Evolutionary conservation across 1,140 invertebrate species (phyloP), one percentile per base, ranked within the genome.

Genomic region (Diploscapter pachys): DNA sequence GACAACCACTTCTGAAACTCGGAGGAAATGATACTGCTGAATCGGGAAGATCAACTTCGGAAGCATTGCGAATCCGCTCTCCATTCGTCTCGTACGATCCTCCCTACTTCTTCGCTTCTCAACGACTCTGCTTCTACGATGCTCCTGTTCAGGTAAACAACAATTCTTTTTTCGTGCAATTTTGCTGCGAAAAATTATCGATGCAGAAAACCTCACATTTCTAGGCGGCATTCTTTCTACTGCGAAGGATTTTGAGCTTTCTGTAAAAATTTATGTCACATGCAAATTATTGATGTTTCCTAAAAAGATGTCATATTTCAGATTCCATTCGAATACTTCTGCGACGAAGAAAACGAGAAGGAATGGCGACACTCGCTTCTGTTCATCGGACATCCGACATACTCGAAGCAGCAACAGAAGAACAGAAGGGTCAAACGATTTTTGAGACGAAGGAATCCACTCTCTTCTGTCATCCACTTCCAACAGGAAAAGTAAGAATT

Each of bases 391-490:
- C 64, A 63, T 66, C 56, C 61, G 48, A 64, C 71, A 61, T 75
- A 59, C 69, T 74, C 75, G 9, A 63, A 53, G 6, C 76, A 75
- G 31, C 55, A 66, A 2, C 13, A 63, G 3, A 63, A 63, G 4
- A 63, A n/a, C n/a, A 13, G 69, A 2, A 9, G 73, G 51, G 62
- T 65, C 6, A 78, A 71, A 80, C 52, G 82, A 70, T 84, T 82
- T 83, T 66, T 83, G n/a, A 61, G 75, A 57, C 61, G 83, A 54
- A 75, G 83, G 54, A 83, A 84, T 77, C 82, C 84, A 3, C 77
- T 78, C 57, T 52, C 83, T 55, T 82, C 81, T 49, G 77, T 78
- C 11, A 85, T 84, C 73, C 83, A 83, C 65, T 85, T 84, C 66
- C 75, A 81, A 72, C 73, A 82, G 51, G 66, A 77, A 31, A 13